Evolutionary conservation across 2,113 vertebrate species (phyloP), one percentile per base, ranked within the genome.

Genomic region (Toxotes chatareus): DNA sequence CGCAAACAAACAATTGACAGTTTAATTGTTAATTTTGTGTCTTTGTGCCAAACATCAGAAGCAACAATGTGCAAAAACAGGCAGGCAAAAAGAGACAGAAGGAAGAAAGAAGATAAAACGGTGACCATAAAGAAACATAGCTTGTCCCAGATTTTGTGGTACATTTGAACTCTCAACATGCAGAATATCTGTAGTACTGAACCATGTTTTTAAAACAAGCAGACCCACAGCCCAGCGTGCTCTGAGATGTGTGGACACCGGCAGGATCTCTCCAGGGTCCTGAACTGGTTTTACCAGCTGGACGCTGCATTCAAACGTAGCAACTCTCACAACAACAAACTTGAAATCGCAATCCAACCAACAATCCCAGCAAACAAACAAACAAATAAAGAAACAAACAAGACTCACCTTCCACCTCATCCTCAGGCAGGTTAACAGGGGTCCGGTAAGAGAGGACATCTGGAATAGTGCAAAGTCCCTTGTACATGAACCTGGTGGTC

Each of bases 401-500:
- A 23, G 34, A 85, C 97, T 96, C 91, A 98, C 97, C 97, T 95
- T 98, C 97, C 90, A 98, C 95, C 90, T 98, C 97, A 91, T 98
- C 97, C 89, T 98, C 98, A 9, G 97, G 97, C 73, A 98, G 96
- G 83, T 88, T 96, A 82, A 98, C 95, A 60, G 80, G 97, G 95
- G 93, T 90, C 95, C 94, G 96, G 96, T 94, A 96, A 72, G 96
- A 72, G 90, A 98, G 96, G 94, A 98, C 96, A 91, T 96, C 97
- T 94, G 97, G 97, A 91, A 98, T 96, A 89, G 97, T 98, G 94
- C 97, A 98, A 91, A 98, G 97, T 90, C 98, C 98, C 95, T 97
- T 96, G 96, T 99, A 99, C 98, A 99, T 99, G 95, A 99, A 97
- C 93, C 97, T 97, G 94, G 97, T 97, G 93, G 97, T 97, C 91